Base-by-base conservation (phyloP, 2,113 vertebrate species). In the Orthonyx spaldingii region DNA sequence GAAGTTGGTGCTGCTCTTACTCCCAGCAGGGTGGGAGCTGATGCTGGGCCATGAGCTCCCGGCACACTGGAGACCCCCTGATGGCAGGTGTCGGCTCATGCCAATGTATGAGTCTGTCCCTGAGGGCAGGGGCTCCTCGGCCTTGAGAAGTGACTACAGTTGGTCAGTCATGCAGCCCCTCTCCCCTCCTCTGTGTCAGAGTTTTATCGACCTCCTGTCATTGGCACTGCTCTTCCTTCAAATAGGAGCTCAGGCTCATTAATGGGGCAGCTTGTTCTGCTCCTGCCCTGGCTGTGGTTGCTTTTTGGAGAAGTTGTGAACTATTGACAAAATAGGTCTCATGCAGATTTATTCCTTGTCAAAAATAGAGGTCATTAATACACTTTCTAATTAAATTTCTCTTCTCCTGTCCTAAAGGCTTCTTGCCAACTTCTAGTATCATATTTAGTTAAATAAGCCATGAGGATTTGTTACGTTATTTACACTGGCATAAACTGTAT, bases 381-480 rank as follows among this genome's bases (percentile, higher is more conserved):
- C 6, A 35, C 18, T 84, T 91, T 41, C 39, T 52, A 93, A 63
- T 68, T 70, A 82, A 74, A 11, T 49, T 55, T 69, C 63, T 85
- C 63, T 33, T 22, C 10, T 80, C 23, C 30, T 39, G 8, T 89
- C 47, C 47, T 26, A 84, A 93, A 71, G 47, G 33, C 19, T 80
- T 82, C 47, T 89, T 71, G 56, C 80, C 49, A 59, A 8, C 32
- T 82, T 65, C 13, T 32, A 81, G 41, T 47, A 78, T 60, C 50
- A 59, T 17, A 56, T 30, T 89, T 89, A 74, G 69, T 91, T 91
- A 94, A 94, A 84, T 82, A 79, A 95, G 60, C 41, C 76, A 44
- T 64, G 65, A 95, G 32, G 65, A 44, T 96, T 87, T 75, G 12
- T 68, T 79, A 41, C 35, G 46, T 79, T 87, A 84, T 96, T 94